Base-by-base conservation (phyloP, 2,113 vertebrate species). In the Sclerurus mexicanus region DNA sequence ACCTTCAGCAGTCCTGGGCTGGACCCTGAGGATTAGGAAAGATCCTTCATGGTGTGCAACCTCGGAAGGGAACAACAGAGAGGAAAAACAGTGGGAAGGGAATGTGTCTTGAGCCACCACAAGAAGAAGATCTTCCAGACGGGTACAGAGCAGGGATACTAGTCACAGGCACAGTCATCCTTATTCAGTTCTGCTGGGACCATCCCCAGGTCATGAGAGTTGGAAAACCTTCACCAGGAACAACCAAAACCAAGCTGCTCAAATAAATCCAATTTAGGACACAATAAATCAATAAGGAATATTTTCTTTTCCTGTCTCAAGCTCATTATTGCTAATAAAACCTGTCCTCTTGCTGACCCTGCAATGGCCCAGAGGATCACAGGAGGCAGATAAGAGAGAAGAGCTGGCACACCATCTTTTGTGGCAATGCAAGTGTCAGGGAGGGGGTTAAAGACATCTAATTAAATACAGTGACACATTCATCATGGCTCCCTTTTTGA, bases 281-380 rank as follows among this genome's bases (percentile, higher is more conserved):
- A 72, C 42, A 60, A 53, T 81, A 88, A 91, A 87, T 90, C 91
- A 89, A 60, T 76, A 82, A 68, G 79, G 89, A 55, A 30, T 89
- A 88, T 83, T 94, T 90, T 94, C 60, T 95, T 96, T 90, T 87
- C 92, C 74, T 89, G 78, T 95, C 84, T 90, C 85, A 90, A 60
- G 46, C 69, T 96, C 79, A 89, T 93, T 91, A 95, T 71, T 93
- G 77, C 84, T 93, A 93, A 92, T 87, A 85, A 94, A 97, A 88
- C 68, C 68, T 58, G 78, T 93, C 93, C 95, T 88, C 74, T 93
- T 76, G 62, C 74, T 93, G 94, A 95, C 94, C 93, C 85, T 87
- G 80, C 59, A 72, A 63, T 31, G 39, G 85, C 77, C 62, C 91
- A 74, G 64, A 53, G 85, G 85, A 95, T 82, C 53, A 82, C 35